Base-by-base conservation (phyloP, 2,888 invertebrate species). In the Erebia epiphron region DNA sequence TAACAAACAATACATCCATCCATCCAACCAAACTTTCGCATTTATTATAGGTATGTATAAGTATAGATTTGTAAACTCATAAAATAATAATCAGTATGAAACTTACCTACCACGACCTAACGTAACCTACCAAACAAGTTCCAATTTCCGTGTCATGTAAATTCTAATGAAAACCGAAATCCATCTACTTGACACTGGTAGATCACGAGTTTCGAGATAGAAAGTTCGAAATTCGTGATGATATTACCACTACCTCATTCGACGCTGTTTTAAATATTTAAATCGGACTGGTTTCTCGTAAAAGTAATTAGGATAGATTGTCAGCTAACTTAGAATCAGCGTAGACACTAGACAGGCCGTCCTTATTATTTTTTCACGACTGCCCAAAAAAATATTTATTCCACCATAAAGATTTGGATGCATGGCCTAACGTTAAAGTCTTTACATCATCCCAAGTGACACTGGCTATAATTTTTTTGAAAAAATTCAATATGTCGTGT, bases 161-260 rank as follows among this genome's bases (percentile, higher is more conserved):
- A 52, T 52, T 54, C 52, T 60, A 62, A 69, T 73, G 74, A 72
- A 72, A 66, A 67, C 60, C 57, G 67, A 69, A 75, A 78, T 67
- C 65, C 69, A 75, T 73, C 68, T 63, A 68, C 66, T 67, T 67
- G 68, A 69, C 67, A 78, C 72, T 73, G 77, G 77, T 79, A 75
- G 79, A 79, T 83, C 83, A 85, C 83, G 85, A 83, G 77, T 74
- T 77, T 73, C 78, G 72, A 80, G 81, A 82, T 86, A 87, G 87
- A 86, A 87, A 87, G 86, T 86, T 75, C 78, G 79, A 79, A 81
- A 78, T 77, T 76, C 81, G 78, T 78, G 79, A 81, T 79, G 76
- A 75, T 73, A 16, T 18, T 11, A 56, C 56, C n/a, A n/a, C 63
- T 52, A 64, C 14, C 52, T 52, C 52, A 64, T 57, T 67, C 75